Conservation (phyloP, 2,888 invertebrate species). For the Lochmaea capreae region DNA sequence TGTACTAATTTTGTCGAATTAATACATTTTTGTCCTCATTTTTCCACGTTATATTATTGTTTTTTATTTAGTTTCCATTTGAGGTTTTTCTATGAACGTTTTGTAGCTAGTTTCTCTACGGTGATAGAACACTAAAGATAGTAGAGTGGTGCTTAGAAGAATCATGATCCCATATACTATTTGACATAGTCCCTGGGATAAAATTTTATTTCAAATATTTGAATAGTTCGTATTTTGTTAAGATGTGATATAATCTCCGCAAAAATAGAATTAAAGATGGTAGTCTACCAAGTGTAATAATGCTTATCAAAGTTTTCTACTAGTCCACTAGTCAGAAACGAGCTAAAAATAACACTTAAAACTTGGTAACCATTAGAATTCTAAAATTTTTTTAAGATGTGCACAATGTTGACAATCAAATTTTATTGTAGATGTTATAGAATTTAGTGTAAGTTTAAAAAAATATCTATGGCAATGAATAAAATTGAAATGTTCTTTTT, state of each 20-base stretch:
- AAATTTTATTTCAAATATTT: neutral
- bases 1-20: no score
- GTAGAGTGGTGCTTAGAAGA: conserved; percentile 18
- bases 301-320: neutral
- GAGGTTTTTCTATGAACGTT: conserved; percentile 1
- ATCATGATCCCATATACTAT: neutral
- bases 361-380: no score
- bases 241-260: conserved; percentile 1
- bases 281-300: neutral
- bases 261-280: conserved; percentile 2
- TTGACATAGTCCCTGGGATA: neutral
- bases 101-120: neutral
- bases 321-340: neutral
- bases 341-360: neutral
- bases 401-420: conserved; percentile 22
- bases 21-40: no score
- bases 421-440: conserved; percentile 15
- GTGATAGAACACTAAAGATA: conserved; percentile 17
- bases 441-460: neutral
- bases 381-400: conserved; percentile 6
- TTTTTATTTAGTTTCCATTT: neutral
- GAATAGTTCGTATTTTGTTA: neutral
- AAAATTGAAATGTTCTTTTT: conserved; percentile 10
- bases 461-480: conserved; percentile 9
- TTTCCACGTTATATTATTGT: no score